Evolutionary conservation across 1,140 invertebrate species (phyloP), one percentile per base, ranked within the genome.

Genomic region (Seison nebaliae): DNA sequence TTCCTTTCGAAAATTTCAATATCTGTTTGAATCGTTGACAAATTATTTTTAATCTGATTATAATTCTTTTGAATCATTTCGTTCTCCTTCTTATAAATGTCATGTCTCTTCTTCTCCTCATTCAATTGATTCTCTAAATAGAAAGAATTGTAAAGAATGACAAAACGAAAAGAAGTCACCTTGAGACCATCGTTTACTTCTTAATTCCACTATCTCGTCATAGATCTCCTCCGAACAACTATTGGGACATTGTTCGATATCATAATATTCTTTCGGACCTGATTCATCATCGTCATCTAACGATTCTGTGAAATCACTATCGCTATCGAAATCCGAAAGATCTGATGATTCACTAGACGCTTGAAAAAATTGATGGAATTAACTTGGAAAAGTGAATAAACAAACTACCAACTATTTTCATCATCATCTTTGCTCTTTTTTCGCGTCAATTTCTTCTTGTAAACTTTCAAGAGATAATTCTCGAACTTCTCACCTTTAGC

Each of bases 241-340:
- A 16, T 65, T 57, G 0, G 75, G 75, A 48, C 74, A 76, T 14
- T 71, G 55, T 49, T 65, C 69, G 43, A 76, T 71, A 49, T 78
- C 72, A 15, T 71, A 63, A 26, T 50, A 51, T 28, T 33, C 41
- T n/a, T 24, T 19, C 9, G 28, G 29, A 28, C 48, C 50, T 3
- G 38, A 39, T 40, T 59, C 55, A 29, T 55, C 54, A 34, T 55
- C 57, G 37, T 59, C 56, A 29, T 57, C 55, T 30, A 54, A 54
- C 39, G 57, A 51, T 49, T 50, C 54, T 37, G 55, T 52, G 15
- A 49, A 51, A 23, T 58, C 57, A 43, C 55, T 53, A 41, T 51
- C 50, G 7, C 45, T 47, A 21, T 57, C 56, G 14, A 55, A 54
- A 43, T 59, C 56, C 35, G 52, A 55, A 15, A 58, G 56, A n/a